These are phyloP conservation scores for Bucco capensis DNA, from an alignment of 2,113 vertebrate species.

Conservation along the genomic window DNA sequence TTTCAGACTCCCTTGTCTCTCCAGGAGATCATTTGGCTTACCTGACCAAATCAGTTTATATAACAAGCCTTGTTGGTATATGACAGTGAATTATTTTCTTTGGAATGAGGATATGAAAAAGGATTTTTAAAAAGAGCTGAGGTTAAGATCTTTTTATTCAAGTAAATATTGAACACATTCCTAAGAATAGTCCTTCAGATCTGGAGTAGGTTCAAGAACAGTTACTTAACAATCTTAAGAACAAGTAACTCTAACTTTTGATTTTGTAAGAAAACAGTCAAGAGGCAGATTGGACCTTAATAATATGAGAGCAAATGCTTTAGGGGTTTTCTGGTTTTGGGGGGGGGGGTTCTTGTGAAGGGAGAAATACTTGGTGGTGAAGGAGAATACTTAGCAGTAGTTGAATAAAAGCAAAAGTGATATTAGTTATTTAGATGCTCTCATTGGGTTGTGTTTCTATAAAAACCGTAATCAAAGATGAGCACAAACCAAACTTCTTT, in stretches of 20 bases:
- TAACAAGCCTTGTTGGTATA: conserved; percentile 12
- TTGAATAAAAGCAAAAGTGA: neutral
- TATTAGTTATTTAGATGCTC: neutral
- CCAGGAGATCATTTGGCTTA: conserved; percentile 23
- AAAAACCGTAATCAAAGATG: neutral
- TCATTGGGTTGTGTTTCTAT: neutral
- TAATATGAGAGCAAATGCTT: neutral
- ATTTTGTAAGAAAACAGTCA: neutral
- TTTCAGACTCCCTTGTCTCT: neutral
- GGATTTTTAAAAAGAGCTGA: neutral
- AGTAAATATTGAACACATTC: conserved; percentile 58
- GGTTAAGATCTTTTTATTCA: conserved; percentile 39
- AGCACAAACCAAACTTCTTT: neutral
- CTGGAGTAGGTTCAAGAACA: conserved; percentile 37
- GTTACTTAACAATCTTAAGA: conserved; percentile 49
- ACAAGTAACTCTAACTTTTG: neutral
- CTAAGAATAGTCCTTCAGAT: conserved; percentile 39
- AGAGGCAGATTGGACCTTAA: neutral
- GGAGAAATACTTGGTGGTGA: neutral
- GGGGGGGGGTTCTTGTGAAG: too few relatives aligned
- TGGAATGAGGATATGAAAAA: conserved; percentile 55
- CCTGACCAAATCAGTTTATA: neutral
- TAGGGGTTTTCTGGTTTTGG: neutral
- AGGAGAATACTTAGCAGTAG: neutral
- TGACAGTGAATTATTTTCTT: conserved; percentile 21